Base-by-base conservation (phyloP, 2,888 invertebrate genomes). In the Chloroclysta siterata region DNA sequence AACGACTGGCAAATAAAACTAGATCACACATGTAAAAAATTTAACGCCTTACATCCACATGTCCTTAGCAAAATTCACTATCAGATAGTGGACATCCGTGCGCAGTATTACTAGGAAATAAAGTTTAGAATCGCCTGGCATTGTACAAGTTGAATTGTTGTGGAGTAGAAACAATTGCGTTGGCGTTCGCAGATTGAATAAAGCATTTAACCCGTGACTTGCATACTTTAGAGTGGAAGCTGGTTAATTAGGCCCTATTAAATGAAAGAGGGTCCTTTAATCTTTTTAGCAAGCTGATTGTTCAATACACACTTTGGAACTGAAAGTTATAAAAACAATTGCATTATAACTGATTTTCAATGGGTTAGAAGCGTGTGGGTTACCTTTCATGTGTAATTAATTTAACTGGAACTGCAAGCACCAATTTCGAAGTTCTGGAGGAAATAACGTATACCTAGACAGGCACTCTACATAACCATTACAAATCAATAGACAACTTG, bases 111-210 rank as follows among this genome's bases (percentile, higher is more conserved):
- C 53, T 61, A 65, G 50, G 69, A 13, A 41, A 68, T 85, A 88
- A 69, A 75, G 81, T 73, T 73, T 65, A 79, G 68, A 80, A 66
- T 81, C 44, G 61, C 47, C 53, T 66, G 48, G 54, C 61, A 59
- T 41, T 57, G 65, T 68, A 66, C 68, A 55, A 58, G 51, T 56
- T 72, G 68, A 60, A 69, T 70, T 74, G 66, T 72, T 74, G 66
- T 72, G 53, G 71, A 72, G 73, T 82, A 82, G 84, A 84, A 84
- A 85, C 88, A 87, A 88, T 87, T 85, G 87, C 82, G 84, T 83
- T 77, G 85, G 85, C 78, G 86, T 83, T 77, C 80, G 84, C 85
- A 88, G 82, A 90, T 90, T 89, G 84, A 88, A 89, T 89, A 83
- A 87, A 84, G 74, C 81, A 80, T 86, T 89, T 89, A 86, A 88